These are phyloP conservation scores for Gymnogyps californianus DNA, from an alignment of 2,113 vertebrate species.

Conservation along the genomic window DNA sequence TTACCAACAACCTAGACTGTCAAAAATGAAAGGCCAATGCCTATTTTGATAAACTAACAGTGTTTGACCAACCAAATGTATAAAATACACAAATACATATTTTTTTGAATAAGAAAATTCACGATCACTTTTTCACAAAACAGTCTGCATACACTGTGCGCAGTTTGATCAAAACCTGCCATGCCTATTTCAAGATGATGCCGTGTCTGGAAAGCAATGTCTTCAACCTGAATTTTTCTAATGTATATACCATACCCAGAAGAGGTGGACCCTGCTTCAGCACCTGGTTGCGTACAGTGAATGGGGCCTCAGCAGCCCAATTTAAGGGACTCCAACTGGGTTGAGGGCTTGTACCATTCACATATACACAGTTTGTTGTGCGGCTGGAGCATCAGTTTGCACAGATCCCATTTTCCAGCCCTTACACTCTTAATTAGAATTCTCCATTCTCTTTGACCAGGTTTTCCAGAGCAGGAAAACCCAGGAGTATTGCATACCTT, in stretches of 20 bases:
- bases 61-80: neutral
- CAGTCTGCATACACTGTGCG: neutral
- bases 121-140: neutral
- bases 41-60: neutral
- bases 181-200: neutral
- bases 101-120: neutral
- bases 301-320: neutral
- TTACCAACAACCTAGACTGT: neutral
- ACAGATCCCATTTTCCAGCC: neutral
- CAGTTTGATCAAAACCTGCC: neutral
- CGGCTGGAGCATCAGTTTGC: neutral
- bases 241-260: neutral
- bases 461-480: slow-evolving; percentile 64
- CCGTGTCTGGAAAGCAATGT: neutral
- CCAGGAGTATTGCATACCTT: slow-evolving; percentile 54
- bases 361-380: neutral
- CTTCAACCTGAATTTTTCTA: neutral
- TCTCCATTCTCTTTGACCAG: neutral
- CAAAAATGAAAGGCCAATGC: neutral
- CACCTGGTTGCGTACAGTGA: neutral
- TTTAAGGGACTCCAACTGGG: neutral
- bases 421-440: neutral
- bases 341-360: neutral
- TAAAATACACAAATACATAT: neutral
- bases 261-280: neutral